These are phyloP conservation scores for Lepidothrix coronata DNA, from an alignment of 2,113 vertebrate species.

Conservation along the genomic window DNA sequence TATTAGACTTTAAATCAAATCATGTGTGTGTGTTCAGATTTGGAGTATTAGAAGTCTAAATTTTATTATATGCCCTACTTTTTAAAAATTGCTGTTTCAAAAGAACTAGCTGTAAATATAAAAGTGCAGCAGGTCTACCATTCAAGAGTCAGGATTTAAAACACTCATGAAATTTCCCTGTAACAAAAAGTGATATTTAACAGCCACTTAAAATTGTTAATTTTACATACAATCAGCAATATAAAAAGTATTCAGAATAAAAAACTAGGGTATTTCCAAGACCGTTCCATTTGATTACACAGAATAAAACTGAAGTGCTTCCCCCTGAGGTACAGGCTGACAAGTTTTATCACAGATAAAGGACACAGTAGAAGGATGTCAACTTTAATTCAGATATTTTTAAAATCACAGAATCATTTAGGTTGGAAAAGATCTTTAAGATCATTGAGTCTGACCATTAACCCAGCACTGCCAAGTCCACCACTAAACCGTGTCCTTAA, in stretches of 20 bases:
- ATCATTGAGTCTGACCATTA: background rate
- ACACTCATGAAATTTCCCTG: background rate
- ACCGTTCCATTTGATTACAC: background rate
- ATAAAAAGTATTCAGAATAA: slow-evolving; percentile 2
- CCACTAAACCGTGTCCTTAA: background rate
- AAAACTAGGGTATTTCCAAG: background rate
- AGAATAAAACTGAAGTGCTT: background rate
- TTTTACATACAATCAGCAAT: background rate
- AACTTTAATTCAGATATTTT: background rate
- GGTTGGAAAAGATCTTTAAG: background rate
- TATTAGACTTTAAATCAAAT: background rate
- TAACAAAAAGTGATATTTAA: slow-evolving; percentile 8
- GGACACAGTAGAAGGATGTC: background rate
- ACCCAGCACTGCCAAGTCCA: background rate
- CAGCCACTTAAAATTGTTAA: background rate
- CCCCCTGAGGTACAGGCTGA: slow-evolving; percentile 1
- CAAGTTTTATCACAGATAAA: background rate
- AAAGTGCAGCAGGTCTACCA: background rate
- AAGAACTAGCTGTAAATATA: background rate
- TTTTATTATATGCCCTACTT: background rate
- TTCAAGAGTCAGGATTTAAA: background rate
- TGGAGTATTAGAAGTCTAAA: background rate
- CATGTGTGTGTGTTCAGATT: background rate
- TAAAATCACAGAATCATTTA: background rate
- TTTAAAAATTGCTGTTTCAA: background rate